Conservation (phyloP, 2,797 vertebrate genomes). For the Alfaro cultratus region DNA sequence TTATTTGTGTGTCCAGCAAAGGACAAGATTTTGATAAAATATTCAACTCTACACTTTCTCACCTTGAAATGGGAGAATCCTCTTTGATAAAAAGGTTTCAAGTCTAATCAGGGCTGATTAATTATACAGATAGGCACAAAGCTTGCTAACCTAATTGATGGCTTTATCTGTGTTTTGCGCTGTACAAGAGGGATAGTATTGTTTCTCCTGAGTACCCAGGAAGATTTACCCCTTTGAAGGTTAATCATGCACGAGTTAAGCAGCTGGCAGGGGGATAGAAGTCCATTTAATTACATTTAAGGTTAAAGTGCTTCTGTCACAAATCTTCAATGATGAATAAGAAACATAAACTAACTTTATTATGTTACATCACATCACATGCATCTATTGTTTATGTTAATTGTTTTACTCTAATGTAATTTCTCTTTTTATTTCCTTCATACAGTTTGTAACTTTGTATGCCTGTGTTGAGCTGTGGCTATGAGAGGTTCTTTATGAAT, state of each 20-base stretch:
- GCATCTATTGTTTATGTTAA: background rate
- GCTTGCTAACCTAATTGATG: conserved; percentile 72
- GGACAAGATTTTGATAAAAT: conserved; percentile 15
- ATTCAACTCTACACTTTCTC: conserved; percentile 54
- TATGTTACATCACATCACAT: background rate
- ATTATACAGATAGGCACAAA: conserved; percentile 75
- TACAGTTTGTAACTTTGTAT: background rate
- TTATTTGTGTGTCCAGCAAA: background rate
- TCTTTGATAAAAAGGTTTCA: conserved; percentile 74
- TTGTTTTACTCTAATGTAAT: background rate
- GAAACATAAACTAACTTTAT: conserved; percentile 12
- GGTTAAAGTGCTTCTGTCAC: background rate
- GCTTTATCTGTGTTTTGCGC: conserved; percentile 73
- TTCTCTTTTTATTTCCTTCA: background rate
- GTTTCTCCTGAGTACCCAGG: conserved; percentile 52
- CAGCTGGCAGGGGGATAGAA: background rate
- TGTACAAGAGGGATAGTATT: conserved; percentile 61
- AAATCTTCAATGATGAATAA: conserved; percentile 4
- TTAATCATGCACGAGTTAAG: conserved; percentile 42
- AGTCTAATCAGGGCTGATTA: conserved; percentile 79
- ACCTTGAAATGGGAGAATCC: conserved; percentile 71
- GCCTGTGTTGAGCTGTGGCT: background rate
- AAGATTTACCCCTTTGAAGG: conserved; percentile 63
- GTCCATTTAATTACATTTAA: conserved; percentile 4
- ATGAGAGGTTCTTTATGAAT: background rate